These are phyloP conservation scores for Salarias fasciatus DNA, from an alignment of 2,797 vertebrate species.

Conservation along the genomic window DNA sequence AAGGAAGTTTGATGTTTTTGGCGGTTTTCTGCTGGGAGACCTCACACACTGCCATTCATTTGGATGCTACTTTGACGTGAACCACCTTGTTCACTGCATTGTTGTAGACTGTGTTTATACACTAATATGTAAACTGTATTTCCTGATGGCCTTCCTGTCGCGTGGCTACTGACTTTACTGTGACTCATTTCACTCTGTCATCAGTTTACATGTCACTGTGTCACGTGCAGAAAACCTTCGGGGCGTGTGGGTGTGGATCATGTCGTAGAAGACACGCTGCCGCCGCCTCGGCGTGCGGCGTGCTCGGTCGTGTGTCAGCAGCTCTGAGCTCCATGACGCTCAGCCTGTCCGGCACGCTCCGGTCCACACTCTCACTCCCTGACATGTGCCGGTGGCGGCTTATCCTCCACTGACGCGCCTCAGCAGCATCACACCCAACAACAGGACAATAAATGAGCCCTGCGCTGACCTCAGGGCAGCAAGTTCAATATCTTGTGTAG, in stretches of 20 bases:
- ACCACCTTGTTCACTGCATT: too few relatives aligned
- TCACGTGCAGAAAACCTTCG: slow-evolving; percentile 24
- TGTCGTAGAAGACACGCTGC: slow-evolving; percentile 5
- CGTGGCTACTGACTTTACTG: too few relatives aligned
- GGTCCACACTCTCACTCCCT: slow-evolving; percentile 72
- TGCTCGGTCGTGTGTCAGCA: slow-evolving; percentile 35
- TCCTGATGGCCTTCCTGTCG: too few relatives aligned
- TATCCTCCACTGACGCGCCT: slow-evolving; percentile 57
- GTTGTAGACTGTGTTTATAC: too few relatives aligned
- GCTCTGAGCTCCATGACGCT: slow-evolving; percentile 48
- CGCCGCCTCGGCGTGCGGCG: slow-evolving; percentile 21
- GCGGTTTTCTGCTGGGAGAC: too few relatives aligned
- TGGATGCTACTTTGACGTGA: too few relatives aligned
- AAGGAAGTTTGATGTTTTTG: too few relatives aligned
- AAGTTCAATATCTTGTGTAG: not conserved
- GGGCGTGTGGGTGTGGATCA: not conserved
- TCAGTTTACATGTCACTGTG: too few relatives aligned
- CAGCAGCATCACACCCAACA: slow-evolving; percentile 38
- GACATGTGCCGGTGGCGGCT: slow-evolving; percentile 71
- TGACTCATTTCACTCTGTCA: too few relatives aligned
- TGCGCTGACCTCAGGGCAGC: slow-evolving; percentile 47
- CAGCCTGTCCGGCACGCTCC: slow-evolving; percentile 19
- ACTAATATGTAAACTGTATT: too few relatives aligned
- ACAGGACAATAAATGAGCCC: slow-evolving; percentile 56
- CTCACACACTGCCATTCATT: too few relatives aligned